Base-by-base conservation (phyloP, 2,888 invertebrate species). In the Mimumesa dahlbomi region DNA sequence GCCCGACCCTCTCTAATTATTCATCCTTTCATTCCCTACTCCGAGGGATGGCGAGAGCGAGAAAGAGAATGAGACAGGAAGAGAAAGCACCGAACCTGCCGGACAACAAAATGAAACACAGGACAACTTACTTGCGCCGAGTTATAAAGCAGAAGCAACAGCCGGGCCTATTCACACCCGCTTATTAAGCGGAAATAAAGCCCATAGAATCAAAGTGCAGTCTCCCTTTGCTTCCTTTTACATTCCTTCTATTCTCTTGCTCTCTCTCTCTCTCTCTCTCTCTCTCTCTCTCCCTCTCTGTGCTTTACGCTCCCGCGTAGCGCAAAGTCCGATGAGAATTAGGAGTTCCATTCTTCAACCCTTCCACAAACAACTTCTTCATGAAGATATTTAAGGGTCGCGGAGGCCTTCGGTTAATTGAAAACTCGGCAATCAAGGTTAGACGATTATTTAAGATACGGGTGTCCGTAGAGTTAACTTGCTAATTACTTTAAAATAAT, bases 121-220 rank as follows among this genome's bases (percentile, higher is more conserved):
- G 77, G 67, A 80, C 80, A 81, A 85, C 79, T 85, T 80, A 82
- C 79, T 82, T 84, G 77, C 71, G 53, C 58, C 49, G 69, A 82
- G 81, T 83, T 85, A 81, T 80, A 80, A 82, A 84, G 76, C 81
- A 74, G 77, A 77, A 82, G 79, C 77, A 84, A 81, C 82, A 81
- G 81, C 78, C 75, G 75, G 71, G 79, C 77, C 79, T 82, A 82
- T 85, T 86, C 84, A 79, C 82, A 79, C 84, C 73, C 74, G 77
- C 74, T 84, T 84, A 85, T 85, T 85, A 85, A 83, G 74, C 76
- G 71, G 78, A 83, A 83, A 82, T 84, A 77, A 83, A 83, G 82
- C 75, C 75, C 69, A 66, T 66, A 54, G 78, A 82, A 81, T 85
- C 83, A 80, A 84, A 84, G 70, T 75, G 66, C 59, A 56, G 5